Conservation (phyloP, 2,113 vertebrate genomes). For the Melospiza georgiana region DNA sequence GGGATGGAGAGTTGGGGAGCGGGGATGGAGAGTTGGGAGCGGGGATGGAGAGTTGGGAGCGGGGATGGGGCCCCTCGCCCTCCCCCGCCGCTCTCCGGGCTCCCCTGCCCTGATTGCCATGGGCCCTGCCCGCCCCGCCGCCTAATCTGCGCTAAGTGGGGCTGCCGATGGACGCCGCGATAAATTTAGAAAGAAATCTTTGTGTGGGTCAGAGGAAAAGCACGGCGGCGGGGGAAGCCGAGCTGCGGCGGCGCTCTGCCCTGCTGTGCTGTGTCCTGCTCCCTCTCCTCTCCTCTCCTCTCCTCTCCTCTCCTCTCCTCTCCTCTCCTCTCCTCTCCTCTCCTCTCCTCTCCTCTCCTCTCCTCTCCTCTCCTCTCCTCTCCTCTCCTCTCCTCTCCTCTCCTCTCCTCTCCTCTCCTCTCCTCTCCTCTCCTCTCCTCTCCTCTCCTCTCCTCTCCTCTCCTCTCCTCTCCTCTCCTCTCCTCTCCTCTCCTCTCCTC, state of each 20-base stretch:
- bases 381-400: too few species aligned
- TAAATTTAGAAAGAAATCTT: slow-evolving; percentile 68
- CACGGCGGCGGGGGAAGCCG: neutral
- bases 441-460: too few species aligned
- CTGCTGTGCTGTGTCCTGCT: neutral
- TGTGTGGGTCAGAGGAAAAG: slow-evolving; percentile 59
- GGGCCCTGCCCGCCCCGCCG: slow-evolving; percentile 3
- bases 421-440: neutral
- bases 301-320: too few species aligned
- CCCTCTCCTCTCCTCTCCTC: too few species aligned
- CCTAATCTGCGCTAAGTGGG: neutral
- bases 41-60: neutral
- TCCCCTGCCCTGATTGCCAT: neutral
- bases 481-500: neutral
- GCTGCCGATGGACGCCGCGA: neutral
- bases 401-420: neutral
- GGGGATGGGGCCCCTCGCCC: neutral
- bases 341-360: too few species aligned
- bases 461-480: neutral
- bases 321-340: too few species aligned
- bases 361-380: too few species aligned
- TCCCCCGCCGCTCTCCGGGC: neutral
- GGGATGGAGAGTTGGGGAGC: too few species aligned
- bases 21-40: too few species aligned
- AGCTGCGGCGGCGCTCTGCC: neutral